Percentiles rank a stretch among this genome's conserved stretches.
phyloP scores from a whole-genome alignment of 2,888 invertebrate species.

The Piscicola geometra region DNA sequence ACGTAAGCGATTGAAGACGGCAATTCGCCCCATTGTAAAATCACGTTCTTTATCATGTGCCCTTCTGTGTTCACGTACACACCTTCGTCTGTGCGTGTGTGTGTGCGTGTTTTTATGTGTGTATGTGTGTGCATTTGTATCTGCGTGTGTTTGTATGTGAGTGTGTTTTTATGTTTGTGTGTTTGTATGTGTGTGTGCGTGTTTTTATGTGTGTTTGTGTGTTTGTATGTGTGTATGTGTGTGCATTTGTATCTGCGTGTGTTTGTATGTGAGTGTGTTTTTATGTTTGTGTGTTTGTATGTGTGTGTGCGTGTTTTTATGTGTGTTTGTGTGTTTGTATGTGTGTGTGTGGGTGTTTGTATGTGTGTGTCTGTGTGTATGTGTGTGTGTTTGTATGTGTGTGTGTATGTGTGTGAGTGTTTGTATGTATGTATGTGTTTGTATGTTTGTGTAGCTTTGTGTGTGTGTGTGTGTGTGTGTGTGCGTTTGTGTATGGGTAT shows the following conservation, averaged over 20 bases:
- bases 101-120: not conserved
- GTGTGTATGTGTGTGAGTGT: not conserved
- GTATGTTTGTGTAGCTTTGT: no score
- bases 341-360: constrained; percentile 4
- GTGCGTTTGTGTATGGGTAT: no score
- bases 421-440: no score
- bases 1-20: constrained; percentile 81
- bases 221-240: no score
- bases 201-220: no score
- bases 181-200: not conserved
- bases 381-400: no score
- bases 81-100: constrained; percentile 73
- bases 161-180: not conserved
- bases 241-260: no score
- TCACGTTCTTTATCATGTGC: constrained; percentile 72
- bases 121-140: not conserved
- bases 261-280: no score
- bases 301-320: constrained; percentile 82
- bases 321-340: not conserved
- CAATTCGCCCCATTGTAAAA: constrained; percentile 95
- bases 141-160: not conserved
- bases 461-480: no score
- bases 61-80: constrained; percentile 99
- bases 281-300: constrained; percentile 96
- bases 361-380: not conserved